Conservation (phyloP, 2,888 invertebrate genomes). For the Fragum whitleyi region DNA sequence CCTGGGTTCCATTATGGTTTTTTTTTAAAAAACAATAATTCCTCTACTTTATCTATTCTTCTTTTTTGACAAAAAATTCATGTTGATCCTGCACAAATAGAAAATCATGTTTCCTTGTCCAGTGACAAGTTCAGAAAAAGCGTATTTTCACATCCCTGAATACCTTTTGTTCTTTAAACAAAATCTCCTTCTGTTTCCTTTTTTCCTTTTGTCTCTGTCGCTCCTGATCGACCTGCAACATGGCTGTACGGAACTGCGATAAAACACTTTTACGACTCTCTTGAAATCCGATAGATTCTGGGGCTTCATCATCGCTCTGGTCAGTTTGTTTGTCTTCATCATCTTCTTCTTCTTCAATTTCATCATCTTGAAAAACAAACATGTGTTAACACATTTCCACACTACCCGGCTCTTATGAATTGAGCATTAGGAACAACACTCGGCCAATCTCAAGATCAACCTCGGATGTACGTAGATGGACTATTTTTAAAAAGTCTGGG, state of each 20-base stretch:
- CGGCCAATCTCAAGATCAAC: background rate
- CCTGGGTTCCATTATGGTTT: no score
- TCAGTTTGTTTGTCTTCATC: conserved; percentile 35
- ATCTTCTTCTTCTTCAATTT: conserved; percentile 18
- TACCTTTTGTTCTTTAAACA: conserved; percentile 71
- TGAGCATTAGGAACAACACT: conserved; percentile 24
- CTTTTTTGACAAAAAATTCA: no score
- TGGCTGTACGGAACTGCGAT: conserved; percentile 61
- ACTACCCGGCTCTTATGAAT: conserved; percentile 12
- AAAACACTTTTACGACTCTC: conserved; percentile 60
- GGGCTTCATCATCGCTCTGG: conserved; percentile 69
- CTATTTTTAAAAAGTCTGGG: no score
- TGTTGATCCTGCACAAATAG: no score
- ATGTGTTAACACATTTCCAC: no score
- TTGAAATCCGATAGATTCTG: conserved; percentile 65
- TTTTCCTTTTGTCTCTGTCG: conserved; percentile 63
- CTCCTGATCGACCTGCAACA: conserved; percentile 65
- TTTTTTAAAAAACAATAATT: no score
- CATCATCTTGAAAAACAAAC: background rate
- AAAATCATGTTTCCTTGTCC: no score
- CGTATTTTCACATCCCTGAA: no score
- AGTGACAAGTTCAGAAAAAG: no score
- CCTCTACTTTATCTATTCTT: no score
- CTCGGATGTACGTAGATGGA: background rate
- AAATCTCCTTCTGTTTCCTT: conserved; percentile 61